Evolutionary conservation across 2,797 vertebrate species (phyloP).

Genomic region (Gallirallus australis): DNA sequence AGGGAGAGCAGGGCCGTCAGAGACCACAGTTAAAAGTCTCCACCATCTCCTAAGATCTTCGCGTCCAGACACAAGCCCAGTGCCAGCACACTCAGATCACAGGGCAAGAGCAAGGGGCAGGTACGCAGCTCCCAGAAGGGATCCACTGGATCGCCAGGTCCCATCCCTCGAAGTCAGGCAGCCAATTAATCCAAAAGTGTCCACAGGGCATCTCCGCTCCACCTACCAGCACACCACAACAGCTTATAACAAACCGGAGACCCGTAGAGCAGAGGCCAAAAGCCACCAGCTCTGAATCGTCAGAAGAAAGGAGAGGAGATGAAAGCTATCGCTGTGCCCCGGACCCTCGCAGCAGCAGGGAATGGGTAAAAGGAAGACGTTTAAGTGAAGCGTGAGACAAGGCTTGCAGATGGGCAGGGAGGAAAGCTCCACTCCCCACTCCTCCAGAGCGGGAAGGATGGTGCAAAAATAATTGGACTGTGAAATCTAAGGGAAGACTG

Average conservation of each 20-base stretch:
- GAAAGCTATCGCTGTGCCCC: neutral
- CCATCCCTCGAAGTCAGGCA: neutral
- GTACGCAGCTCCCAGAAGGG: neutral
- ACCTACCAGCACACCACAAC: fast-evolving
- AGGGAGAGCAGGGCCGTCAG: constrained; percentile 2
- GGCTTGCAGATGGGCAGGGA: neutral
- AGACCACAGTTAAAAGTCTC: neutral
- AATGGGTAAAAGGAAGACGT: neutral
- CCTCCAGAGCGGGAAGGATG: neutral
- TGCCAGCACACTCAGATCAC: fast-evolving
- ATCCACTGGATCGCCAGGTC: neutral
- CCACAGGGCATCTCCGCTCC: neutral
- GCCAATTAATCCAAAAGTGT: neutral
- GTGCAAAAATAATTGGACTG: constrained; percentile 29
- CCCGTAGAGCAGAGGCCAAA: neutral
- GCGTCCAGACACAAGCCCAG: fast-evolving
- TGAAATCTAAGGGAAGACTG: neutral
- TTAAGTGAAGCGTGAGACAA: neutral
- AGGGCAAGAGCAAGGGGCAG: neutral
- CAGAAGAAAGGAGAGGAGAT: constrained; percentile 29
- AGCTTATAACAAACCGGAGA: neutral
- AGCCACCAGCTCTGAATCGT: constrained; percentile 35
- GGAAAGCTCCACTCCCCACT: neutral
- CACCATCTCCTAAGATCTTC: neutral
- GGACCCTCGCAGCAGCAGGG: neutral